Percentiles rank a stretch among this genome's conserved stretches.
Evolutionary conservation across 2,888 invertebrate genomes (phyloP).

Genomic region (Tolmerus cingulatus): DNA sequence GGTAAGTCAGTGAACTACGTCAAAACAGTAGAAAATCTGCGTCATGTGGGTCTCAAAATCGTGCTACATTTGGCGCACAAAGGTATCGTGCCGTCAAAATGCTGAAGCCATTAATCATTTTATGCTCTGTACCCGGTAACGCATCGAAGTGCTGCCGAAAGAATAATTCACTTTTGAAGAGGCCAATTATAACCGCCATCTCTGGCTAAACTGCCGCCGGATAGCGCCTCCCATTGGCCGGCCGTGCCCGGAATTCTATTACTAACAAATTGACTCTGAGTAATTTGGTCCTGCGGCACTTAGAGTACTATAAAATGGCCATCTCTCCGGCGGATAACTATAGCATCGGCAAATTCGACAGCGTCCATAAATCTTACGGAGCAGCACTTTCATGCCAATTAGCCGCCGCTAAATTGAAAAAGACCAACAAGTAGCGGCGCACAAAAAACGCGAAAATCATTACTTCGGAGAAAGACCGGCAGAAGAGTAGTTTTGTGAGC

Average conservation of each 20-base stretch:
- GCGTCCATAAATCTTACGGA: slow-evolving; percentile 39
- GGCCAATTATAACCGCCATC: slow-evolving; percentile 7
- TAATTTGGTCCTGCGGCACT: background rate
- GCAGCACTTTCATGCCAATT: slow-evolving; percentile 44
- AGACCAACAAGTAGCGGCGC: slow-evolving; percentile 28
- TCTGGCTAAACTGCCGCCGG: background rate
- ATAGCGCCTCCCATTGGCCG: background rate
- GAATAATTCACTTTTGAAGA: slow-evolving; percentile 1
- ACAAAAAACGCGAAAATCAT: slow-evolving; percentile 29
- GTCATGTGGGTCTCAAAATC: background rate
- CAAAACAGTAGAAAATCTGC: background rate
- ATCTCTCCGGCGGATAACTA: background rate
- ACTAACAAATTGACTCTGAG: slow-evolving; percentile 9
- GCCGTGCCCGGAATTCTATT: background rate
- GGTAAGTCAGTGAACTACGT: background rate
- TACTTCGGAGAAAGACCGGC: background rate
- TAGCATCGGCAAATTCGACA: slow-evolving; percentile 39
- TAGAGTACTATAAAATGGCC: background rate
- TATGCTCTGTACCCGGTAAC: background rate
- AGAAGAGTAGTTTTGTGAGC: slow-evolving; percentile 15
- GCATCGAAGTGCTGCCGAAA: slow-evolving; percentile 6
- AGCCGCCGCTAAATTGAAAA: slow-evolving; percentile 42
- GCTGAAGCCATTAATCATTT: background rate
- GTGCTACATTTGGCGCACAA: background rate
- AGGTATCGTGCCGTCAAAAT: background rate